Evolutionary conservation across 92 coral and sea anemone species (phyloP), one percentile per base, ranked within the genome.

Genomic region (Nematostella vectensis): DNA sequence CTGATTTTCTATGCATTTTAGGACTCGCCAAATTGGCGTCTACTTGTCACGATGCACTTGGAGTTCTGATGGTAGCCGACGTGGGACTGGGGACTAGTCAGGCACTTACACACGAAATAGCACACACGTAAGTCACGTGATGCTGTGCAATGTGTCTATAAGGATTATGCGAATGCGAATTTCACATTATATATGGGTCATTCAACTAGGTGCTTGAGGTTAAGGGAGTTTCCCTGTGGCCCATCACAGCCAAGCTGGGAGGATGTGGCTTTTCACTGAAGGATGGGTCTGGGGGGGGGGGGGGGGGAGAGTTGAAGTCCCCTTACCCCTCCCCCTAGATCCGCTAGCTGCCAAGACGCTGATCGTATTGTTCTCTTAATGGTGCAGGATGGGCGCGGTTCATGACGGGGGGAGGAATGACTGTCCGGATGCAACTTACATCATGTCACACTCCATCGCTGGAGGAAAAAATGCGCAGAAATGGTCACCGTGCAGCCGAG

Each of bases 401-500:
- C 97, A 89, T 47, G 97, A 89, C 36, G 75, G 60, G 9, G 61
- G 42, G 2, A 28, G 55, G 30, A 15, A 42, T 22, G 87, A 76
- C 17, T 89, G 97, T 45, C 83, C 95, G 18, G 52, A 74, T 56
- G 55, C 39, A 4, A 51, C 3, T 19, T 64, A 76, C 62, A 69
- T 89, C 50, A 89, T 89, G 97, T 47, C 97, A 29, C 31, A 76
- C 10, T 25, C 71, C 22, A 57, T 63, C 36, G 27, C 83, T 0
- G 76, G 84, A 3, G 97, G 95, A 4, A 67, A 68, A 26, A 72
- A 70, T 21, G 79, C 95, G 12, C 30, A 30, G 30, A 62, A 71
- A 36, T 89, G 97, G 97, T 89, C 97, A 0, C 68, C 89, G 13
- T 89, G 97, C 52, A 85, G 89, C 69, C 64, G 79, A 0, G 72